A percentile compares a stretch with the other conserved stretches of the same genome.
phyloP scores from a whole-genome alignment of 1,140 invertebrate species.

The Delia radicum region DNA sequence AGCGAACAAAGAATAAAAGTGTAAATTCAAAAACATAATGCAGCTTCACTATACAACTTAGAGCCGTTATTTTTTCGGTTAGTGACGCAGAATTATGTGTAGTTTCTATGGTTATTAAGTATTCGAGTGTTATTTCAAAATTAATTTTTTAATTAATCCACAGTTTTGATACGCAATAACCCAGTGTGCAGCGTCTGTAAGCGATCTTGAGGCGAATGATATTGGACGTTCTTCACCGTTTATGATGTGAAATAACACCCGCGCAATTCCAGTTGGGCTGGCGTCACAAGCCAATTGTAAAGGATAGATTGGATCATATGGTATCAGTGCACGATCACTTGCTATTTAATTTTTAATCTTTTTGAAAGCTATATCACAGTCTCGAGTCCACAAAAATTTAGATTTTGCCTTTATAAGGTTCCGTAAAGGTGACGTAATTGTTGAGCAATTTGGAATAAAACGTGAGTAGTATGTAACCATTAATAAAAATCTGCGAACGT shows the following conservation, averaged over 20 bases:
- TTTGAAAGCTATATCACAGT: conserved; percentile 29
- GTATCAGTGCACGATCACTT: not conserved
- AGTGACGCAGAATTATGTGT: too few species aligned
- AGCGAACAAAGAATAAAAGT: too few species aligned
- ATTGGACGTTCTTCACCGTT: conserved; percentile 46
- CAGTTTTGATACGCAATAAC: too few species aligned
- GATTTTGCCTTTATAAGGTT: conserved; percentile 29
- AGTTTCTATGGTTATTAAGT: too few species aligned
- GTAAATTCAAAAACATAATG: too few species aligned
- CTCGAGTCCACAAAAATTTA: conserved; percentile 30
- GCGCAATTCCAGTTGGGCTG: conserved; percentile 31
- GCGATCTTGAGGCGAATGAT: conserved; percentile 51
- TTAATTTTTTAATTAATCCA: too few species aligned
- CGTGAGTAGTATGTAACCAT: conserved; percentile 47
- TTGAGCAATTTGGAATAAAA: conserved; percentile 41
- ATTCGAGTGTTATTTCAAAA: too few species aligned
- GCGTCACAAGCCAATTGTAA: too few species aligned
- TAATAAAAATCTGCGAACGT: conserved; percentile 46
- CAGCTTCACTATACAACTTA: too few species aligned
- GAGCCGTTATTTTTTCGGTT: too few species aligned
- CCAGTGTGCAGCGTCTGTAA: conserved; percentile 48
- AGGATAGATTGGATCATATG: conserved; percentile 36
- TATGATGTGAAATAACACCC: conserved; percentile 37
- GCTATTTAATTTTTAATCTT: conserved; percentile 28
- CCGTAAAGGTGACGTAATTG: conserved; percentile 37